Percentiles rank a stretch among this genome's conserved stretches.
These are phyloP conservation scores for Drosophila maculinotata DNA, from an alignment of 2,888 invertebrate species.

Conservation along the genomic window DNA sequence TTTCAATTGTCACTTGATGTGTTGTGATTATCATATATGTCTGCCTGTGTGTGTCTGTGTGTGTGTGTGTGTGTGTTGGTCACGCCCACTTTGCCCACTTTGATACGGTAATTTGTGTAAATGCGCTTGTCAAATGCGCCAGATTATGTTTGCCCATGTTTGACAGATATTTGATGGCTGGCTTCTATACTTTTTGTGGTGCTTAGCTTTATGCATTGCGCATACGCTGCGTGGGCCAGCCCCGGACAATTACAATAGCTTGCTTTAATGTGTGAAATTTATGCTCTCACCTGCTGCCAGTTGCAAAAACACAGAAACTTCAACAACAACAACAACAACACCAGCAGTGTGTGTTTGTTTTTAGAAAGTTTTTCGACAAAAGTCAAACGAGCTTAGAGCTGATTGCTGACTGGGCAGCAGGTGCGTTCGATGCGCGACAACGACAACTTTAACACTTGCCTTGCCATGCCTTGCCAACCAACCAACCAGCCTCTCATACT, in stretches of 20 bases:
- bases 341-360: slow-evolving; percentile 1
- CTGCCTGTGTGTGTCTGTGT: slow-evolving; percentile 13
- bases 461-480: not conserved
- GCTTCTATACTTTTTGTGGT: not conserved
- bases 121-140: slow-evolving; percentile 71
- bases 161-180: slow-evolving; percentile 39
- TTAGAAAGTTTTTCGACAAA: slow-evolving; percentile 56
- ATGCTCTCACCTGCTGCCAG: slow-evolving; percentile 71
- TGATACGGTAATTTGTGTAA: slow-evolving; percentile 73
- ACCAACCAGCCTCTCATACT: not conserved
- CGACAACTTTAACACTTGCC: slow-evolving; percentile 71
- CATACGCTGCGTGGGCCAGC: slow-evolving; percentile 32
- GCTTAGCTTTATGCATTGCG: slow-evolving; percentile 24
- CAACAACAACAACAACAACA: slow-evolving; percentile 2
- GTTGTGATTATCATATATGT: slow-evolving; percentile 71
- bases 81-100: slow-evolving; percentile 49
- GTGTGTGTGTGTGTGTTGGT: slow-evolving; percentile 25
- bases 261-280: slow-evolving; percentile 60
- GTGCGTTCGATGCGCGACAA: slow-evolving; percentile 57
- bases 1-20: slow-evolving; percentile 80
- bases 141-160: slow-evolving; percentile 67
- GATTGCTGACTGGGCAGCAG: slow-evolving; percentile 52
- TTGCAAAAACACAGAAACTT: slow-evolving; percentile 8
- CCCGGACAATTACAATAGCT: slow-evolving; percentile 52
- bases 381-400: slow-evolving; percentile 54